These are phyloP conservation scores for Trachymyrmex cornetzi DNA, from an alignment of 1,140 invertebrate species.

Conservation along the genomic window DNA sequence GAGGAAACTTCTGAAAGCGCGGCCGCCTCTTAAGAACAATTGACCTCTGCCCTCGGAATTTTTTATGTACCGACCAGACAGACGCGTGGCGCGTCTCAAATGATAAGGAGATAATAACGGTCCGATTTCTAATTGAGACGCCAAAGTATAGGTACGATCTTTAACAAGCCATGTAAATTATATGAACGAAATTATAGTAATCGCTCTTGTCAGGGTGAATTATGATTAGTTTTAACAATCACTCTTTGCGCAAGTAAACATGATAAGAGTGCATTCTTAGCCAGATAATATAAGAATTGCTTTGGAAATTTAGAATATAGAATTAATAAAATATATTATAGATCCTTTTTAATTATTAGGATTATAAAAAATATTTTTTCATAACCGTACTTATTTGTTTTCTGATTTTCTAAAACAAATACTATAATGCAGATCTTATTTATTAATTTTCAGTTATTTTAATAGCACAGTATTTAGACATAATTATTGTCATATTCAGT, in stretches of 20 bases:
- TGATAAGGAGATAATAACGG: conserved; percentile 33
- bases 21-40: conserved; percentile 34
- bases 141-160: neutral
- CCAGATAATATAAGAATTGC: neutral
- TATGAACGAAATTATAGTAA: conserved; percentile 49
- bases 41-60: conserved; percentile 42
- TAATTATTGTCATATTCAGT: conserved; percentile 15
- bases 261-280: neutral
- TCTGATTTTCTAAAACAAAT: neutral
- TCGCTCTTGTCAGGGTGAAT: neutral
- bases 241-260: neutral
- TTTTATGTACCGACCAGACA: neutral
- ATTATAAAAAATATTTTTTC: neutral
- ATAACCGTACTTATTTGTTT: neutral
- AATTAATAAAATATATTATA: neutral
- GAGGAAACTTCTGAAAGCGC: conserved; percentile 30
- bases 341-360: neutral
- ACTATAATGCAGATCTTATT: neutral
- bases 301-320: neutral
- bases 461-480: neutral
- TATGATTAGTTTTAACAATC: conserved; percentile 37
- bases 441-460: neutral
- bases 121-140: conserved; percentile 38
- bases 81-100: conserved; percentile 13
- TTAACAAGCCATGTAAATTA: conserved; percentile 38